phyloP scores from a whole-genome alignment of 2,113 vertebrate species.

The Sula dactylatra region DNA sequence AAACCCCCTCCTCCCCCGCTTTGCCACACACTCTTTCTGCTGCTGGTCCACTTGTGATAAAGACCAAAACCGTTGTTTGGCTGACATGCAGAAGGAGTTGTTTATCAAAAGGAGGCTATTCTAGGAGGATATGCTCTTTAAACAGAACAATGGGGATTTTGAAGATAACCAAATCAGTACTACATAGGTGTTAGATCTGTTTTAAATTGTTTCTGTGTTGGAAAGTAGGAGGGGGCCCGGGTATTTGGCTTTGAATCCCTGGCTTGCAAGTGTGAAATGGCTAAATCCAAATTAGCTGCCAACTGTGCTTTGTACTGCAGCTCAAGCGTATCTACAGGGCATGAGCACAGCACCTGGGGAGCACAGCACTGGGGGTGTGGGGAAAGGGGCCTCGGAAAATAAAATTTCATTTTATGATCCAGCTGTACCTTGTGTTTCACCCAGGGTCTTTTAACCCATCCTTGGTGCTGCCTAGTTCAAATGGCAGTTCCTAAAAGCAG shows the following conservation, averaged over 20 bases:
- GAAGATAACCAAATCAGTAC: slow-evolving; percentile 60
- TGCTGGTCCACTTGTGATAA: slow-evolving; percentile 64
- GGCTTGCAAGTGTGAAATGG: slow-evolving; percentile 47
- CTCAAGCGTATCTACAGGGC: neutral
- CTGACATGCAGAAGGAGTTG: slow-evolving; percentile 58
- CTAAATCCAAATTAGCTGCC: slow-evolving; percentile 52
- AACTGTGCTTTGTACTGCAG: slow-evolving; percentile 23
- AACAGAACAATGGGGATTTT: slow-evolving; percentile 66
- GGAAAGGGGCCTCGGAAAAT: neutral
- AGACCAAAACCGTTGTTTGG: slow-evolving; percentile 55
- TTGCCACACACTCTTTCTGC: slow-evolving; percentile 22
- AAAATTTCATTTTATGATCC: neutral
- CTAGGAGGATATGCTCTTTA: slow-evolving; percentile 67
- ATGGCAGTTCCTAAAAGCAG: neutral
- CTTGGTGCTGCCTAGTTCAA: neutral
- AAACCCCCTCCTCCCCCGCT: slow-evolving; percentile 17
- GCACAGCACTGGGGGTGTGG: neutral
- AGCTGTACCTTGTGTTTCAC: neutral
- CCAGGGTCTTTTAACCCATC: neutral
- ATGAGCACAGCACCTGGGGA: neutral
- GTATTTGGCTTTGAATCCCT: slow-evolving; percentile 40
- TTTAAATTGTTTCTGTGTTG: slow-evolving; percentile 56
- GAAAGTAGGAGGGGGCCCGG: slow-evolving; percentile 10
- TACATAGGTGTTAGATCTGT: slow-evolving; percentile 58
- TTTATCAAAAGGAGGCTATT: slow-evolving; percentile 66